These are phyloP conservation scores for Drosophila picticornis DNA, from an alignment of 2,888 invertebrate species.

Conservation along the genomic window DNA sequence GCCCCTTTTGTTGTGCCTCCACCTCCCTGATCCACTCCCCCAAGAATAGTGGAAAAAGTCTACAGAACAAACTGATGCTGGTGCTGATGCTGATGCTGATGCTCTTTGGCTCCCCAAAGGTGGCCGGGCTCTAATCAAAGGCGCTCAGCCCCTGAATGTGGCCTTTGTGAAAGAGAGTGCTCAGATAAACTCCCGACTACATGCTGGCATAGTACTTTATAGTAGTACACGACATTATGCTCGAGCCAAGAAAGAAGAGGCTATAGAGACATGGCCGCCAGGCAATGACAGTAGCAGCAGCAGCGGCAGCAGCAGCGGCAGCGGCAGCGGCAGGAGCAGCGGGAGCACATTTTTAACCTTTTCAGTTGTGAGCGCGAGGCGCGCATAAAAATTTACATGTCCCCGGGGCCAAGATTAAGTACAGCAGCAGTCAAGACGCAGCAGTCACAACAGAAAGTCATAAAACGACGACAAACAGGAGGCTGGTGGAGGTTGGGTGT, in stretches of 20 bases:
- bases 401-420: conserved; percentile 83
- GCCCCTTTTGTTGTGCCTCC: conserved; percentile 46
- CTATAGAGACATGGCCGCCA: conserved; percentile 78
- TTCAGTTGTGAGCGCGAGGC: conserved; percentile 52
- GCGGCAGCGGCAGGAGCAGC: not conserved
- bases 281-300: conserved; percentile 52
- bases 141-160: conserved; percentile 76
- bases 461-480: conserved; percentile 52
- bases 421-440: conserved; percentile 69
- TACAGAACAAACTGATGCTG: conserved; percentile 24
- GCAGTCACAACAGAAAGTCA: conserved; percentile 59
- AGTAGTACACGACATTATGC: conserved; percentile 47
- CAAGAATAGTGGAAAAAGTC: conserved; percentile 58
- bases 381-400: conserved; percentile 83
- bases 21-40: not conserved
- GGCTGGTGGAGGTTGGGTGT: not conserved
- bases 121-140: conserved; percentile 80
- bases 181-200: conserved; percentile 69
- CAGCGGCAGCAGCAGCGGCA: conserved; percentile 13
- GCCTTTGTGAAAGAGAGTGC: conserved; percentile 72
- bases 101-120: conserved; percentile 60
- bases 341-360: conserved; percentile 72
- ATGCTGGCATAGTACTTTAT: conserved; percentile 9
- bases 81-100: conserved; percentile 20
- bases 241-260: conserved; percentile 62